A percentile compares a stretch with the other conserved stretches of the same genome.
Evolutionary conservation across 2,888 invertebrate species (phyloP).

Genomic region (Pandemis corylana): DNA sequence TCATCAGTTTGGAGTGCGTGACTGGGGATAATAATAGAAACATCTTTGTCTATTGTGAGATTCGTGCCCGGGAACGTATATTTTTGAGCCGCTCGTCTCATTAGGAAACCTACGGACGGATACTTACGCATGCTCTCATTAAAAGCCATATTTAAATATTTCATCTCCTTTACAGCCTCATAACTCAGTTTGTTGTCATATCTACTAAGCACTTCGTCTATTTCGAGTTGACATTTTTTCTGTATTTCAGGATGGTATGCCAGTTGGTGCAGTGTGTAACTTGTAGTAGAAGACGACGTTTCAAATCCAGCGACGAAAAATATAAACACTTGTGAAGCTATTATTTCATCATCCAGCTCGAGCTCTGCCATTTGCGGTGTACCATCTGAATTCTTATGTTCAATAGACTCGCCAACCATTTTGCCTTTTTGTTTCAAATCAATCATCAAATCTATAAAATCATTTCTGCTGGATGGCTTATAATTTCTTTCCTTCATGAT

Average conservation of each 20-base stretch:
- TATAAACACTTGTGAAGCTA: constrained; percentile 56
- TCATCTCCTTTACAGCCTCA: constrained; percentile 57
- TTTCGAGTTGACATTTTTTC: constrained; percentile 56
- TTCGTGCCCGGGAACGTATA: constrained; percentile 35
- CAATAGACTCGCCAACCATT: constrained; percentile 50
- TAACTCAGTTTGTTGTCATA: constrained; percentile 53
- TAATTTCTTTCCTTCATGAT: constrained; percentile 52
- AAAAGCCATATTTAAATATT: constrained; percentile 53
- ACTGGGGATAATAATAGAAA: constrained; percentile 27
- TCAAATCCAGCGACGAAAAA: constrained; percentile 67
- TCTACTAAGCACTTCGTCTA: constrained; percentile 53
- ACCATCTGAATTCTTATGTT: constrained; percentile 50
- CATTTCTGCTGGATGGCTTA: constrained; percentile 52
- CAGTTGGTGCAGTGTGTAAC: constrained; percentile 55
- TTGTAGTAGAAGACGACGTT: constrained; percentile 58
- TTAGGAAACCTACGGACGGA: constrained; percentile 28
- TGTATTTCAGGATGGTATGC: constrained; percentile 63
- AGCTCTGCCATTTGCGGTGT: constrained; percentile 51
- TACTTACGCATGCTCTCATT: constrained; percentile 28
- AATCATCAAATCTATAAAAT: constrained; percentile 60
- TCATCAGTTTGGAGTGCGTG: constrained; percentile 44
- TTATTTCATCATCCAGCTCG: constrained; percentile 53
- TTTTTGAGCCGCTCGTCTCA: constrained; percentile 26
- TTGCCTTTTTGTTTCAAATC: constrained; percentile 57
- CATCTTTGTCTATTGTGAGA: constrained; percentile 32